phyloP scores from a whole-genome alignment of 2,797 vertebrate species.

The Vespertilio murinus region DNA sequence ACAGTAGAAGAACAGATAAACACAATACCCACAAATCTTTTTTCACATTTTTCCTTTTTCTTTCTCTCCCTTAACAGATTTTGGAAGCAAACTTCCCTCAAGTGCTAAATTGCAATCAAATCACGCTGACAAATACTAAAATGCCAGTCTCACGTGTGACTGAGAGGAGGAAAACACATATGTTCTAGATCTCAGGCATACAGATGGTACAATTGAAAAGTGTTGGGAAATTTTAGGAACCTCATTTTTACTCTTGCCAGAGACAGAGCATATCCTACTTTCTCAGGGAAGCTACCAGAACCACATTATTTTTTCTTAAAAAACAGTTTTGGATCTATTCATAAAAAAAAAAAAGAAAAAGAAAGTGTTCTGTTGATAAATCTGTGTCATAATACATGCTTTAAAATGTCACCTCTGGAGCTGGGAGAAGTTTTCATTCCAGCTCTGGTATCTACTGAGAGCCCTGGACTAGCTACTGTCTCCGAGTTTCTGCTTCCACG shows the following conservation, averaged over 20 bases:
- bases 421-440: not conserved
- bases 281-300: not conserved
- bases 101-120: constrained; percentile 7
- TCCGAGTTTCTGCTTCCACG: not conserved
- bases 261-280: not conserved
- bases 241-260: constrained; percentile 37
- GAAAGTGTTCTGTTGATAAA: not conserved
- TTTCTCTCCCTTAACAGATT: not conserved
- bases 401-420: not conserved
- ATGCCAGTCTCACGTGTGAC: constrained; percentile 28
- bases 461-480: not conserved
- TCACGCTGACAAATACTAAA: constrained; percentile 23
- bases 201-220: constrained; percentile 31
- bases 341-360: not conserved
- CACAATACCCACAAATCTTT: not conserved
- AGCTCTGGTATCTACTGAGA: not conserved
- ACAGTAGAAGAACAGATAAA: not conserved
- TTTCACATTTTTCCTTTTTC: not conserved
- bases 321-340: not conserved
- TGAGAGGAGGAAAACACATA: constrained; percentile 27
- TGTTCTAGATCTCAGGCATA: constrained; percentile 35
- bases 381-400: not conserved
- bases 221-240: constrained; percentile 28
- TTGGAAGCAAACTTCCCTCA: constrained; percentile 39
- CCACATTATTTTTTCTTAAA: not conserved